Conservation (phyloP, 2,113 vertebrate species). For the Phrynosoma blainvillii region DNA sequence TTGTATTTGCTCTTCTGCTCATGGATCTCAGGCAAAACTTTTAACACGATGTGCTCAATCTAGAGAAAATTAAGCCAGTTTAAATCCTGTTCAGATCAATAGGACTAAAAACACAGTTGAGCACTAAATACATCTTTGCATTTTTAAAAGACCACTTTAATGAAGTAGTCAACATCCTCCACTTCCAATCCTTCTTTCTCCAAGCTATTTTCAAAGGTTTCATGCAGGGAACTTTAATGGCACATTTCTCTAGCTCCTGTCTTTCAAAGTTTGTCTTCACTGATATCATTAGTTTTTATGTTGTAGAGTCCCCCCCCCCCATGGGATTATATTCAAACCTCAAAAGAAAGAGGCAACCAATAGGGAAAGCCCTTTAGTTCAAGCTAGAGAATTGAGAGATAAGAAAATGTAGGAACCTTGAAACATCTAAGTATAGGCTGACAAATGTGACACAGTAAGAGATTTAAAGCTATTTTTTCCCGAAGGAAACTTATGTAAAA, state of each 20-base stretch:
- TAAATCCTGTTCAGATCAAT: background rate
- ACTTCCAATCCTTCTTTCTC: background rate
- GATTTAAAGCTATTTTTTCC: conserved; percentile 28
- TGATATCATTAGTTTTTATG: background rate
- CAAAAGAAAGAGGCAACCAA: conserved; percentile 11
- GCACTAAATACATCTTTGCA: background rate
- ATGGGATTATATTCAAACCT: conserved; percentile 1
- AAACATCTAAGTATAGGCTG: conserved; percentile 37
- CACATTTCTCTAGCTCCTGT: background rate
- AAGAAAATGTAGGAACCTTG: conserved; percentile 38
- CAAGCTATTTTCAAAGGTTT: conserved; percentile 6
- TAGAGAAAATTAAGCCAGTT: background rate
- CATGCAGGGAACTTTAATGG: conserved; percentile 11
- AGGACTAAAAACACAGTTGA: conserved; percentile 5
- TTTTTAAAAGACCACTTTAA: background rate
- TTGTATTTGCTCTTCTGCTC: background rate
- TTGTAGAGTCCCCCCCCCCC: background rate
- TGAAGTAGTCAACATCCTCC: background rate
- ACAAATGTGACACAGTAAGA: conserved; percentile 11
- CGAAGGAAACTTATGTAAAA: conserved; percentile 46
- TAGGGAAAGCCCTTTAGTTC: background rate
- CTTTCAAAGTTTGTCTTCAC: conserved; percentile 14
- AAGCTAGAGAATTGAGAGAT: conserved; percentile 41
- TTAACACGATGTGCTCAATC: background rate
- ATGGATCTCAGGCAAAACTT: background rate